Base-by-base conservation (phyloP, 2,113 vertebrate species). In the Nematolebias whitei region DNA sequence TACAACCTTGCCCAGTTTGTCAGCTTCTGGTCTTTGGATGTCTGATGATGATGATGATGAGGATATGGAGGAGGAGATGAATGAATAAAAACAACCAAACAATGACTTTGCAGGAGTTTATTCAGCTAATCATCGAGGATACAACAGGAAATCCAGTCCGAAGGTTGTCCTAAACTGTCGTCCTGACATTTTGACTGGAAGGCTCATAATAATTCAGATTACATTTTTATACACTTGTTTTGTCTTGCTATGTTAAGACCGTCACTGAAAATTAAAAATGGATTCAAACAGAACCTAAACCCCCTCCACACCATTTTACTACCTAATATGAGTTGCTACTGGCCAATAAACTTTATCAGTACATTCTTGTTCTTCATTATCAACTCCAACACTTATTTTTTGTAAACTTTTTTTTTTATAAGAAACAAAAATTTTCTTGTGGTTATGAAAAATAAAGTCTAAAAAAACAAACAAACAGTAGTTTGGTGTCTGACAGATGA, bases 11-110 rank as follows among this genome's bases (percentile, higher is more conserved):
- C 35, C 48, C 19, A 52, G 13, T 48, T 63, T 48, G 41, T 55
- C 14, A 40, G 38, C 24, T 24, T 63, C 35, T 68, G 35, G 32
- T 68, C 13, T 48, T 3, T 32, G 48, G 57, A 55, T 32, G 24
- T 71, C 15, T 63, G 52, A 63, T 47, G 29, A 60, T 26, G 56
- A 67, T 38, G 19, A 49, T 32, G 55, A 24, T 16, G 39, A 57
- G 38, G 24, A 14, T 35, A 8, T 8, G 5, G 32, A 35, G 5
- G 2, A 35, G 1, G 32, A 35, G 5, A 48, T 35, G 50, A 48
- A 35, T 22, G 60, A 54, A 19, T 41, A 56, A 20, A 50, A 26
- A 50, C 12, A 41, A 45, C 26, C 39, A 47, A 65, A 65, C 43
- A 26, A 40, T 20, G 24, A 41, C 32, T 22, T 48, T 18, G 12